Evolutionary conservation across 2,797 vertebrate species (phyloP), one percentile per base, ranked within the genome.

Genomic region (Ambastaia sidthimunki): DNA sequence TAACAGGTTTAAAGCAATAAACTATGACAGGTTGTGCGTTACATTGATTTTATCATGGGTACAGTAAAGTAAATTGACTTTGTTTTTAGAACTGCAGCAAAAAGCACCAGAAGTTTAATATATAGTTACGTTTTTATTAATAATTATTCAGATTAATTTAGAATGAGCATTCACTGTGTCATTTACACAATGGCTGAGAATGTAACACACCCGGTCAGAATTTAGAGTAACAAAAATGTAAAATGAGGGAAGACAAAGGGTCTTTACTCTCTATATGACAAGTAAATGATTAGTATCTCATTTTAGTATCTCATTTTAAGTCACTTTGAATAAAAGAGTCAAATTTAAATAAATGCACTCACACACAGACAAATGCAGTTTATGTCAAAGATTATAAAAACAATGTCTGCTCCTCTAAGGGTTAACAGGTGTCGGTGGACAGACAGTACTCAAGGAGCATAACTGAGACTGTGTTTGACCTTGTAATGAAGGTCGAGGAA

Each of bases 391-490:
- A 16, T 28, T 54, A 18, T n/a, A 19, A 25, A 48, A 16, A 41
- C 57, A 23, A 19, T 73, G 71, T 74, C 68, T 68, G 79, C 76
- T 52, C 50, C 86, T 87, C 86, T 86, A 84, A 83, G 88, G 91
- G 91, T 92, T 92, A 94, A 93, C 93, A 94, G 93, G 93, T 94
- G 93, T 92, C 92, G 92, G 89, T 90, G 91, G 92, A 94, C 92
- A 93, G 92, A 92, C 93, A 90, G 93, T 89, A 93, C 92, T 93
- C 92, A 93, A 91, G 91, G 89, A 93, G 90, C 89, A 92, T 93
- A 92, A 94, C 92, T 93, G 93, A 94, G 93, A 93, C 90, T 89
- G 91, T 88, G 91, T 90, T 91, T 90, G 92, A 94, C 93, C 93
- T 95, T 93, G 90, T 80, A 89, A 88, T 87, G 92, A 94, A 95